These are phyloP conservation scores for Lagorchestes hirsutus DNA, from an alignment of 2,797 vertebrate species.

Conservation along the genomic window DNA sequence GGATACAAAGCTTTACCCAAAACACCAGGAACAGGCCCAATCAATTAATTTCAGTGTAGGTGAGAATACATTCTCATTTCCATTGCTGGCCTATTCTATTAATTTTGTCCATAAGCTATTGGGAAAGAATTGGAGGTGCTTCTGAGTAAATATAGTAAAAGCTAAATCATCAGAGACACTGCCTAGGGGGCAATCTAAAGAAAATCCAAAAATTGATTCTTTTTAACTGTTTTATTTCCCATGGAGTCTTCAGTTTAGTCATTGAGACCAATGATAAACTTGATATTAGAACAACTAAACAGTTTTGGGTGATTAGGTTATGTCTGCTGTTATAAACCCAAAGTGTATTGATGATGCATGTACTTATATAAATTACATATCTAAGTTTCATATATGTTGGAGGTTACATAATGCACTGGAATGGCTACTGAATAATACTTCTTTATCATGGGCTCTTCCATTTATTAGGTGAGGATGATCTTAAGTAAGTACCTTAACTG, in stretches of 20 bases:
- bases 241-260: background rate
- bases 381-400: background rate
- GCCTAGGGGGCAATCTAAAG: slow-evolving; percentile 12
- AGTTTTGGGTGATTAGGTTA: slow-evolving; percentile 14
- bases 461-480: background rate
- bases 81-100: background rate
- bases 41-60: background rate
- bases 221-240: slow-evolving; percentile 13
- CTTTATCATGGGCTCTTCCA: background rate
- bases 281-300: background rate
- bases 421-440: background rate
- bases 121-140: background rate
- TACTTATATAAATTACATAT: slow-evolving; percentile 21
- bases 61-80: background rate
- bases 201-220: background rate
- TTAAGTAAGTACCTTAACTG: background rate
- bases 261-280: background rate
- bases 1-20: background rate
- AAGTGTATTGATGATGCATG: background rate
- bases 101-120: background rate
- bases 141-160: background rate
- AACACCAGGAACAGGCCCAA: background rate
- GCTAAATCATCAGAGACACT: background rate
- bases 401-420: background rate
- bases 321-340: background rate